A percentile compares a stretch with the other conserved stretches of the same genome.
Evolutionary conservation across 2,888 invertebrate genomes (phyloP).

Genomic region (Maniola hyperantus): DNA sequence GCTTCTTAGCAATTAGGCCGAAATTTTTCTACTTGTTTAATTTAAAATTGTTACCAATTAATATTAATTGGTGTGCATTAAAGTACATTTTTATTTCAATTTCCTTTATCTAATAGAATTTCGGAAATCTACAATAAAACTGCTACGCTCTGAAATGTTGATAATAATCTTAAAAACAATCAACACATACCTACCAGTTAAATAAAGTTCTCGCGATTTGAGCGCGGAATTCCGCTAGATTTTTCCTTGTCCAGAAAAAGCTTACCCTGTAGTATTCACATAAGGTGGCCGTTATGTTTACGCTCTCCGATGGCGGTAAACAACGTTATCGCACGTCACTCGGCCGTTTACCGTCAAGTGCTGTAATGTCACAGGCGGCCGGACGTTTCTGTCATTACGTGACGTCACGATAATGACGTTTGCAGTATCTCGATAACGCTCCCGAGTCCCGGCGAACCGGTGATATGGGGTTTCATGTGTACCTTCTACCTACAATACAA

Average conservation of each 20-base stretch:
- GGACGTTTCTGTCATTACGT: constrained; percentile 47
- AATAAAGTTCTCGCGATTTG: no score
- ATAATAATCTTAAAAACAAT: no score
- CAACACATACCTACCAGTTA: no score
- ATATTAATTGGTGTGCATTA: no score
- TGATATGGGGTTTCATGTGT: constrained; percentile 1
- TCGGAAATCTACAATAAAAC: no score
- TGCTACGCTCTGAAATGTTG: no score
- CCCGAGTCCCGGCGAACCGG: background rate
- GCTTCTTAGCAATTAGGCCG: no score
- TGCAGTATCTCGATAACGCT: constrained; percentile 34
- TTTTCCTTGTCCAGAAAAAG: background rate
- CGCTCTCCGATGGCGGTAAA: constrained; percentile 45
- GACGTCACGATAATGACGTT: constrained; percentile 42
- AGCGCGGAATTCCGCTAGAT: no score
- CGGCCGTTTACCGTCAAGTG: constrained; percentile 45
- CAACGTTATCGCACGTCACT: constrained; percentile 50
- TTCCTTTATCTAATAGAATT: no score
- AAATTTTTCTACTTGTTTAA: no score
- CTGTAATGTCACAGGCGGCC: constrained; percentile 43
- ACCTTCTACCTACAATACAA: background rate
- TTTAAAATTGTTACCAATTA: no score
- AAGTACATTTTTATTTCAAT: no score
- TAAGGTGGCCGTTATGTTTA: constrained; percentile 26
- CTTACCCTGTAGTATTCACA: background rate